These are phyloP conservation scores for Brenthis hecate DNA, from an alignment of 2,888 invertebrate genomes.

Conservation along the genomic window DNA sequence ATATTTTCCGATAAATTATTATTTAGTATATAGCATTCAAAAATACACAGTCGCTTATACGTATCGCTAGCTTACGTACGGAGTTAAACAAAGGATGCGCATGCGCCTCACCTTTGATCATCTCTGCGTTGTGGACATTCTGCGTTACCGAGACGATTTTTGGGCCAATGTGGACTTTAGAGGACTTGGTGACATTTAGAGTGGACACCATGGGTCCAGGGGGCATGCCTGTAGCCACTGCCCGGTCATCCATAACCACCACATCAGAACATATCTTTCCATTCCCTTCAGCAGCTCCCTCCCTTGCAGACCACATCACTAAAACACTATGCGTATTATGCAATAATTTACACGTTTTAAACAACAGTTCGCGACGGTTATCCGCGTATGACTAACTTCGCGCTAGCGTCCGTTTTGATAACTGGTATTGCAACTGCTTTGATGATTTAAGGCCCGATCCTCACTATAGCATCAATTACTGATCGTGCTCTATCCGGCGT, in stretches of 20 bases:
- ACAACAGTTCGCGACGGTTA: conserved; percentile 51
- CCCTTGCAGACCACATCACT: conserved; percentile 52
- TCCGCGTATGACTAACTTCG: conserved; percentile 54
- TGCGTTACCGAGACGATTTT: conserved; percentile 69
- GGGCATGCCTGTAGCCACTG: conserved; percentile 46
- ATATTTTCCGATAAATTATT: neutral
- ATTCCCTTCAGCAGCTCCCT: conserved; percentile 28
- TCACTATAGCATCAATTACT: too few relatives aligned
- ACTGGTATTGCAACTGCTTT: conserved; percentile 3
- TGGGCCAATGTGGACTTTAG: conserved; percentile 66
- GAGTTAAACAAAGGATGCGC: conserved; percentile 27
- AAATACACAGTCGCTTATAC: neutral
- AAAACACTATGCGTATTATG: conserved; percentile 46
- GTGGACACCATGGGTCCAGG: conserved; percentile 53
- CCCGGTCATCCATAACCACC: conserved; percentile 52
- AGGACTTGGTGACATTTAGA: conserved; percentile 62
- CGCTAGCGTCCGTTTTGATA: conserved; percentile 16
- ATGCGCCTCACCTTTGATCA: conserved; percentile 66
- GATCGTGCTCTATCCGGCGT: too few relatives aligned
- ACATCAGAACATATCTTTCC: conserved; percentile 46
- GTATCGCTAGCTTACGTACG: neutral
- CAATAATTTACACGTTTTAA: conserved; percentile 41
- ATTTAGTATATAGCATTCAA: neutral
- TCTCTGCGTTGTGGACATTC: conserved; percentile 66
- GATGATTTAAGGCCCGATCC: neutral